Conservation (phyloP, 1,140 invertebrate genomes). For the Grapholita molesta region DNA sequence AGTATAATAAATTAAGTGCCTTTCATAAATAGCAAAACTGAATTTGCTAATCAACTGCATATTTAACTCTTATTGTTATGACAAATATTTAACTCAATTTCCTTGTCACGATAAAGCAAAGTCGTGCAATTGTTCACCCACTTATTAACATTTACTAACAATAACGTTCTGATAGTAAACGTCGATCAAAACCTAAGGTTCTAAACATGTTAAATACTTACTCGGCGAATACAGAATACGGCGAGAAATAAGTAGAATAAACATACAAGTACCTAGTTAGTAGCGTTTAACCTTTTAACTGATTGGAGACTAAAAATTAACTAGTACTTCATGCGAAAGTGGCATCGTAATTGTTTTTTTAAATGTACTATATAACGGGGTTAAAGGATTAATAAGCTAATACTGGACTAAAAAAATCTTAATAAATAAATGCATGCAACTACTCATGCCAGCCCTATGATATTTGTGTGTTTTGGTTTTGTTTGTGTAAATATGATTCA, state of each 20-base stretch:
- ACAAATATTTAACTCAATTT: not conserved
- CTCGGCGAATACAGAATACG: not conserved
- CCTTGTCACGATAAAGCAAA: not conserved
- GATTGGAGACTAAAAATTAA: too few species aligned
- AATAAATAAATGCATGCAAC: not conserved
- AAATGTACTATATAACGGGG: not conserved
- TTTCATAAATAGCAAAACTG: not conserved
- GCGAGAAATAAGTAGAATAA: too few species aligned
- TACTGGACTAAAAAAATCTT: not conserved
- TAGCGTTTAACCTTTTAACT: too few species aligned
- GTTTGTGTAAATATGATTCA: not conserved
- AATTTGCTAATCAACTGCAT: not conserved
- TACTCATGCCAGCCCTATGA: not conserved
- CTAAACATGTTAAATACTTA: not conserved
- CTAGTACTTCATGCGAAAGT: too few species aligned
- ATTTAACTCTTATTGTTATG: not conserved
- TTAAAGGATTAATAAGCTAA: not conserved
- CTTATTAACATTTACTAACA: not conserved
- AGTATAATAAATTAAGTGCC: too few species aligned
- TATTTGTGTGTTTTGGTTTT: not conserved
- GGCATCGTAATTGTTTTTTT: too few species aligned
- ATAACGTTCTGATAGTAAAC: not conserved
- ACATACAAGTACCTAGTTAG: too few species aligned
- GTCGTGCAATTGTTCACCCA: not conserved
- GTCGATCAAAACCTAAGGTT: not conserved